Evolutionary conservation across 2,797 vertebrate genomes (phyloP).

Genomic region (Liparis tanakae): DNA sequence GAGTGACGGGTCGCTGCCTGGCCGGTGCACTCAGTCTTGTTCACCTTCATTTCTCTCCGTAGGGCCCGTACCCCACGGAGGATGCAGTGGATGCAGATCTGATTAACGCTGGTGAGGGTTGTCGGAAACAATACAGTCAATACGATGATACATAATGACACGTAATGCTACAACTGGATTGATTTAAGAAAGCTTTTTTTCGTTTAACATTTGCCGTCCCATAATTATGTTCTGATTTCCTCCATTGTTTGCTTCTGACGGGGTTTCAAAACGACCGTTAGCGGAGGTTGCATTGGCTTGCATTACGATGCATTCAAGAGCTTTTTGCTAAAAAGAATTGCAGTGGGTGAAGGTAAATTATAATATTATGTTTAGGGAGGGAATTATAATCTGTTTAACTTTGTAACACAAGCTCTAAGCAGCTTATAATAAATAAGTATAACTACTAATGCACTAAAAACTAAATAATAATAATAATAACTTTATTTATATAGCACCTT

Average conservation of each 20-base stretch:
- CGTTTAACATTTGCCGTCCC: neutral
- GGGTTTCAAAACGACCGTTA: neutral
- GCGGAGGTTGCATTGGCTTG: neutral
- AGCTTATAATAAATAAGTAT: neutral
- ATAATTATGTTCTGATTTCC: neutral
- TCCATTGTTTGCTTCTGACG: neutral
- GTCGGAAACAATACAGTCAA: conserved; percentile 28
- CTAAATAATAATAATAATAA: too few species aligned
- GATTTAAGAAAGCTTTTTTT: neutral
- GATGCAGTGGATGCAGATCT: conserved; percentile 93
- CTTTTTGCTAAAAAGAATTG: neutral
- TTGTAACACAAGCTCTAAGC: neutral
- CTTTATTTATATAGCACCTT: too few species aligned
- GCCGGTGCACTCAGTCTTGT: conserved; percentile 31
- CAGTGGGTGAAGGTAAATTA: neutral
- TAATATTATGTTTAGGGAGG: neutral
- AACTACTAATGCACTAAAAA: neutral
- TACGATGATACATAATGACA: neutral
- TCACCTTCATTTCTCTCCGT: conserved; percentile 40
- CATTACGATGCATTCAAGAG: neutral
- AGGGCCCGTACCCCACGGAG: conserved; percentile 96
- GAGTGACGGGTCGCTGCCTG: conserved; percentile 29
- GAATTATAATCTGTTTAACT: neutral
- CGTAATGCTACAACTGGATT: neutral
- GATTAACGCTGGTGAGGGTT: conserved; percentile 93